Conservation (phyloP, 2,113 vertebrate species). For the Octodon degus region DNA sequence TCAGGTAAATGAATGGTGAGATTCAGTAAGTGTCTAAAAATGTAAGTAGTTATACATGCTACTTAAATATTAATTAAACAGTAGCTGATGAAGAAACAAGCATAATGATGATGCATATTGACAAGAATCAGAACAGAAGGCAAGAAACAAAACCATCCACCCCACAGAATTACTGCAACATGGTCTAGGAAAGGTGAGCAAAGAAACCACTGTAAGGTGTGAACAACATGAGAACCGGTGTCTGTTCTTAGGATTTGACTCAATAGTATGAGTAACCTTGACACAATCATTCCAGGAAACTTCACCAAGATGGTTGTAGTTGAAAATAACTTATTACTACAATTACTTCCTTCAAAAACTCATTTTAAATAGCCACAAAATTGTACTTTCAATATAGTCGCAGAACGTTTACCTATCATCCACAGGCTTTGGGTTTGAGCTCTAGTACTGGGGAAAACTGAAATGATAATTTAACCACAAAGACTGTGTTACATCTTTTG, state of each 20-base stretch:
- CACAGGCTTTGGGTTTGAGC: not conserved
- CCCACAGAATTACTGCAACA: not conserved
- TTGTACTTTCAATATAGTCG: not conserved
- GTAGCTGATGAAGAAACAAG: not conserved
- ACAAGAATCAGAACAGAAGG: not conserved
- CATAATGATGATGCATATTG: not conserved
- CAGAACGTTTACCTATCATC: not conserved
- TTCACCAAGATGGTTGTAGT: not conserved
- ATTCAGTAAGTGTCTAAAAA: not conserved
- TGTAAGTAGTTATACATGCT: not conserved
- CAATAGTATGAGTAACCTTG: accelerated
- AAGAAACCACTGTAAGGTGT: not conserved
- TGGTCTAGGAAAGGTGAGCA: not conserved
- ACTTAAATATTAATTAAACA: not conserved
- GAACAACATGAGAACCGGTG: too few species aligned
- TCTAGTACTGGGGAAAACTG: not conserved
- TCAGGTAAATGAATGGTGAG: not conserved
- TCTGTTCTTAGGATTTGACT: not conserved
- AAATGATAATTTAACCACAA: not conserved
- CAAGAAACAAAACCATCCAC: not conserved
- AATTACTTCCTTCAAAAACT: not conserved
- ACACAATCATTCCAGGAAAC: not conserved
- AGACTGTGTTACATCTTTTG: not conserved
- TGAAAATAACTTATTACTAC: not conserved
- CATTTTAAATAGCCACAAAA: not conserved